These are phyloP conservation scores for Solea senegalensis DNA, from an alignment of 2,113 vertebrate species.

Conservation along the genomic window DNA sequence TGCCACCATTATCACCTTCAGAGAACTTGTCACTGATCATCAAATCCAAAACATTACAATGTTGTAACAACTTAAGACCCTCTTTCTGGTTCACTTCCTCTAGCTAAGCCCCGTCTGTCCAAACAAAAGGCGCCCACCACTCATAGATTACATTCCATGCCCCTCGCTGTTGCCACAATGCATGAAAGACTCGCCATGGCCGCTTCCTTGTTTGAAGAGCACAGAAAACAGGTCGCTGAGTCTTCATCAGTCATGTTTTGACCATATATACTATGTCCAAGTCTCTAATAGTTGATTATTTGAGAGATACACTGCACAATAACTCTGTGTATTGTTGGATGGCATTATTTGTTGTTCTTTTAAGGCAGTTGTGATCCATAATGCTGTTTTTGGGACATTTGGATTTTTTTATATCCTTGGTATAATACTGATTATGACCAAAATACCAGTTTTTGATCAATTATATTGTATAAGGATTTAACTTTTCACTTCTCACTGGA, in stretches of 20 bases:
- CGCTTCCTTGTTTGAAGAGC: slow-evolving; percentile 74
- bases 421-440: too few species aligned
- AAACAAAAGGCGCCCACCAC: slow-evolving; percentile 55
- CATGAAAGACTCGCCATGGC: slow-evolving; percentile 54
- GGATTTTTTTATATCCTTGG: background rate
- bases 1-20: slow-evolving; percentile 21
- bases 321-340: too few species aligned
- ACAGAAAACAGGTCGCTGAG: slow-evolving; percentile 53
- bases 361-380: too few species aligned
- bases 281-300: too few species aligned
- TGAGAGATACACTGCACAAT: too few species aligned
- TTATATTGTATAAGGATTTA: too few species aligned
- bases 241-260: slow-evolving; percentile 19
- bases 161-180: slow-evolving; percentile 56
- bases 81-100: slow-evolving; percentile 56
- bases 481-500: too few species aligned
- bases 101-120: slow-evolving; percentile 53
- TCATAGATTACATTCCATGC: slow-evolving; percentile 30
- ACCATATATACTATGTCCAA: too few species aligned
- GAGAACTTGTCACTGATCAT: slow-evolving; percentile 46
- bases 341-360: too few species aligned
- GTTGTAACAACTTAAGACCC: slow-evolving; percentile 44
- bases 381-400: background rate
- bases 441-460: too few species aligned
- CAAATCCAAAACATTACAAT: slow-evolving; percentile 38